Percentiles rank a stretch among this genome's conserved stretches.
Conservation (phyloP, 2,797 vertebrate genomes). For the Triplophysa yarkandensis region DNA sequence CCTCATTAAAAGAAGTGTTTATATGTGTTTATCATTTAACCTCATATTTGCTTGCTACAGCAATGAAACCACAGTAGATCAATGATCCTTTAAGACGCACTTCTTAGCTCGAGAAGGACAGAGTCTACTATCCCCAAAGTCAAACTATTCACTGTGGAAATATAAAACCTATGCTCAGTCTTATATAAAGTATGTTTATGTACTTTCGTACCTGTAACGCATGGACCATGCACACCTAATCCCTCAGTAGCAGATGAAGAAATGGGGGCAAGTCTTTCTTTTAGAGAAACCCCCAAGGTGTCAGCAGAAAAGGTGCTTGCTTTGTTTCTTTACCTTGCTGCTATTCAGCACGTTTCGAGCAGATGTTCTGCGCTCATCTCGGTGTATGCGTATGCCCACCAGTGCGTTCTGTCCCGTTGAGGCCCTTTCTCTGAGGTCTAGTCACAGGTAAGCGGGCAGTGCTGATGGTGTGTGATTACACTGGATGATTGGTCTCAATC, state of each 20-base stretch:
- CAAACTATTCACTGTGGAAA: not conserved
- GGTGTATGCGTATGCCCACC: conserved; percentile 30
- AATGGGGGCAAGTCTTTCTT: conserved; percentile 63
- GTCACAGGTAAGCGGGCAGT: conserved; percentile 43
- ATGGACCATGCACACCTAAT: not conserved
- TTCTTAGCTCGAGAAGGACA: too few relatives aligned
- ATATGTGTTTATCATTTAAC: conserved; percentile 26
- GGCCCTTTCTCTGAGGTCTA: conserved; percentile 23
- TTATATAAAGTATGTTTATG: not conserved
- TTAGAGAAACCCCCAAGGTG: conserved; percentile 59
- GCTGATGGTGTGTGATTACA: conserved; percentile 52
- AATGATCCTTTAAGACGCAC: not conserved
- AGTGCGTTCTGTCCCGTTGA: not conserved
- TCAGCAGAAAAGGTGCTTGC: conserved; percentile 69
- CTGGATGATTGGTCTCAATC: conserved; percentile 17
- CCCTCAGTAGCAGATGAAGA: conserved; percentile 25
- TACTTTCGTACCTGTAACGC: not conserved
- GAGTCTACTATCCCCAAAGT: too few relatives aligned
- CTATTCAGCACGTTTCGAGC: conserved; percentile 68
- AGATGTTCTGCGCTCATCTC: conserved; percentile 53
- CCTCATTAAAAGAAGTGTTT: conserved; percentile 29
- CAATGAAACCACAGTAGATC: not conserved
- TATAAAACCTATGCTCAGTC: not conserved
- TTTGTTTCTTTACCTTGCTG: conserved; percentile 69
- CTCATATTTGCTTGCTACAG: conserved; percentile 20